A percentile compares a stretch with the other conserved stretches of the same genome.
These are phyloP conservation scores for Cydia fagiglandana DNA, from an alignment of 1,140 invertebrate genomes.

Conservation along the genomic window DNA sequence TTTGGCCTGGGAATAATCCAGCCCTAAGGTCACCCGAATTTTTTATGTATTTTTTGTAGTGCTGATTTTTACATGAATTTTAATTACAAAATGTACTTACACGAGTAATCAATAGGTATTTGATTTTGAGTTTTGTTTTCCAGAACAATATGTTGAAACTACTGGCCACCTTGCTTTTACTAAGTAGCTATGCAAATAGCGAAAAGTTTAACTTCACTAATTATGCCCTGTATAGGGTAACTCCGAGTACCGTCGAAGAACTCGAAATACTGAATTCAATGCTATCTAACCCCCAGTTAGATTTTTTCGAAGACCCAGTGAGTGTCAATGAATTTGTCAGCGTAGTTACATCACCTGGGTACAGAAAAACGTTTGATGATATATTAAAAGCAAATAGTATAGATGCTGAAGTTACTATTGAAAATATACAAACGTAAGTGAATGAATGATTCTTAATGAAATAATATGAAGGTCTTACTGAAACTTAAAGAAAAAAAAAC, in stretches of 20 bases:
- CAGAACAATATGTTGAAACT: conserved; percentile 9
- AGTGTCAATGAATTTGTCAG: background rate
- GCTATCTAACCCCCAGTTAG: conserved; percentile 17
- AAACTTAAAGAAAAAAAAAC: background rate
- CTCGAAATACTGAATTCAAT: conserved; percentile 15
- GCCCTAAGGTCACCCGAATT: no score
- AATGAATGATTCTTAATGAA: background rate
- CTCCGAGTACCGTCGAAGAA: background rate
- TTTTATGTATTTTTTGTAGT: no score
- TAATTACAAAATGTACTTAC: no score
- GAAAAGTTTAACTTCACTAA: conserved; percentile 25
- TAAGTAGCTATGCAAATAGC: background rate
- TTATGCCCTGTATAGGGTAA: conserved; percentile 14
- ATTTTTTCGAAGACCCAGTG: conserved; percentile 24
- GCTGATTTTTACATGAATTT: no score
- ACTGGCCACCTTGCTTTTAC: background rate
- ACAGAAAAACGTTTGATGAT: conserved; percentile 24
- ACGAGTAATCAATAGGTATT: no score
- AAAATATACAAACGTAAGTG: conserved; percentile 35
- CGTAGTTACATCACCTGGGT: conserved; percentile 12
- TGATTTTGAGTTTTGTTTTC: background rate
- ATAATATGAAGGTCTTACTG: background rate
- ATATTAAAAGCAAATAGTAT: conserved; percentile 26
- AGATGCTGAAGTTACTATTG: conserved; percentile 15
- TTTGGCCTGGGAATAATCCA: no score